These are phyloP conservation scores for Decapterus maruadsi DNA, from an alignment of 2,797 vertebrate genomes.

Conservation along the genomic window DNA sequence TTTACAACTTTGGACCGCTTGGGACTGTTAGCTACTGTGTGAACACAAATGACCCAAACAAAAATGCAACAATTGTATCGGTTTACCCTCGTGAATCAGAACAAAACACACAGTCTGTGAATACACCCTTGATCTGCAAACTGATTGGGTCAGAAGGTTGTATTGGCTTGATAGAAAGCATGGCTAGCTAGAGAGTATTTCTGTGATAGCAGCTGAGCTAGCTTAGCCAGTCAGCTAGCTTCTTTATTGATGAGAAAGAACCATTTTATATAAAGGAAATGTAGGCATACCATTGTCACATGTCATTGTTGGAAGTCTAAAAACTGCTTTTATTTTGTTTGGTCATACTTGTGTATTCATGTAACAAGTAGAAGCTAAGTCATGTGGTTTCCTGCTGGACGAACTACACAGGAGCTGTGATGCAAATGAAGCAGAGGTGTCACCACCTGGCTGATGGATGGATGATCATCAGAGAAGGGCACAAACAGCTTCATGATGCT, in stretches of 20 bases:
- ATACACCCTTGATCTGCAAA: too few species aligned
- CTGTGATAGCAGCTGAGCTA: neutral
- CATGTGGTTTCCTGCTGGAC: neutral
- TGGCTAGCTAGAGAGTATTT: neutral
- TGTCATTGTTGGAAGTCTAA: neutral
- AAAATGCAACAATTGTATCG: too few species aligned
- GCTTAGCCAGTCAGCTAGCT: neutral
- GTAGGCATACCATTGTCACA: neutral
- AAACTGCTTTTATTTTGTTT: neutral
- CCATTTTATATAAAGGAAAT: neutral
- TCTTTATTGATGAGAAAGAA: neutral
- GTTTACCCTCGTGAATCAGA: too few species aligned
- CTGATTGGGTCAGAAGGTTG: neutral
- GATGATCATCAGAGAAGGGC: neutral
- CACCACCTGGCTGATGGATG: too few species aligned
- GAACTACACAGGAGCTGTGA: neutral
- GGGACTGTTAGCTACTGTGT: too few species aligned
- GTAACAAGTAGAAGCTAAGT: neutral
- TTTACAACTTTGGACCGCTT: too few species aligned
- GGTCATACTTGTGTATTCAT: neutral
- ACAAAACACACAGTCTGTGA: too few species aligned
- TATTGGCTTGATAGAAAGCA: neutral
- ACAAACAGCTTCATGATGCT: neutral
- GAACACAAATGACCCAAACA: too few species aligned
- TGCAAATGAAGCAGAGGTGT: conserved; percentile 6